phyloP scores from a whole-genome alignment of 2,113 vertebrate genomes.

The Megaptera novaeangliae region DNA sequence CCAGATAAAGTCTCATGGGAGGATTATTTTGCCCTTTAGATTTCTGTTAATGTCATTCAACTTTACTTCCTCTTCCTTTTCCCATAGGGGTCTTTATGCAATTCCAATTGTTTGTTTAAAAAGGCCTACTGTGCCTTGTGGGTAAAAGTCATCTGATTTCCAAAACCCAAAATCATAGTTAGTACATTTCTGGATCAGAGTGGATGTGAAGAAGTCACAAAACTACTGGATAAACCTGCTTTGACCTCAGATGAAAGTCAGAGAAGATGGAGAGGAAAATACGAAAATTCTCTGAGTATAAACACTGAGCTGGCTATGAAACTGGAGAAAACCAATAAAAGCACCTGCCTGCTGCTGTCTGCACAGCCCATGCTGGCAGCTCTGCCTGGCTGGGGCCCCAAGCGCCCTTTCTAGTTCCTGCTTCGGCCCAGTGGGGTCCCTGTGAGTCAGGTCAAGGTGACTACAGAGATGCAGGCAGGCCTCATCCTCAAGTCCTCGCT shows the following conservation, averaged over 20 bases:
- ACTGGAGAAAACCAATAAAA: not conserved
- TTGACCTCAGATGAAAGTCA: not conserved
- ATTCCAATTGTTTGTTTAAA: not conserved
- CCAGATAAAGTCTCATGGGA: not conserved
- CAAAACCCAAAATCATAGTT: not conserved
- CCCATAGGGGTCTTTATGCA: rapidly evolving
- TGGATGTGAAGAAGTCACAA: no score
- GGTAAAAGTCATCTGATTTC: not conserved
- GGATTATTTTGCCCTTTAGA: not conserved
- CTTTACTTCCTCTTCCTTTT: no score
- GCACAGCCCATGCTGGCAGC: rapidly evolving
- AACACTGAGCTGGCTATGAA: rapidly evolving
- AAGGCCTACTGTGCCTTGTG: not conserved
- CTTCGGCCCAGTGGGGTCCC: not conserved
- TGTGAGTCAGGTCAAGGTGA: not conserved
- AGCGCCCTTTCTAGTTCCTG: not conserved
- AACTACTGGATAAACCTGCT: rapidly evolving
- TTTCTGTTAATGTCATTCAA: not conserved
- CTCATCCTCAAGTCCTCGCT: rapidly evolving
- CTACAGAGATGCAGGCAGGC: not conserved
- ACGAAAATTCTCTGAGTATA: not conserved
- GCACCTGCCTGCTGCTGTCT: rapidly evolving
- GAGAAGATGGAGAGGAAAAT: not conserved
- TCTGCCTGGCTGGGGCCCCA: no score
- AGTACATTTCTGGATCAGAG: not conserved